Evolutionary conservation across 2,888 invertebrate genomes (phyloP), one percentile per base, ranked within the genome.

Genomic region (Limnephilus marmoratus): DNA sequence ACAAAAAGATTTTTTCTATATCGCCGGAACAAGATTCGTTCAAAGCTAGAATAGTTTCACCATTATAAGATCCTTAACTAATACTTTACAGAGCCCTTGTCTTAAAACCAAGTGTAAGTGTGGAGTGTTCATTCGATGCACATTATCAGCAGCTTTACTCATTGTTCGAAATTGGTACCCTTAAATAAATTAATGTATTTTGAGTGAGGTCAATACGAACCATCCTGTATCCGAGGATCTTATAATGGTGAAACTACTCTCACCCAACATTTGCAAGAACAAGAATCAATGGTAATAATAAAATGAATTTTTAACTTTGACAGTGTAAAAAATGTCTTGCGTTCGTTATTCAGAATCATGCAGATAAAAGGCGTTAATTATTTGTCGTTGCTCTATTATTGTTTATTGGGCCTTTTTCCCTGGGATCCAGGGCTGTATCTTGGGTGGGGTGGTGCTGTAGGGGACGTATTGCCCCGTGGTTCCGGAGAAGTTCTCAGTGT

Each of bases 381-480:
- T 41, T 86, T 86, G 24, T 86, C 1, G 45, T 88, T 24, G 68
- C 29, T 68, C 68, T 68, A 68, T 68, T 9, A 68, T 68, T 53
- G 53, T 18, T 68, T 68, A 68, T 68, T 83, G 37, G 37, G 37
- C n/a, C 34, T 94, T 91, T 92, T 94, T 95, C 92, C 95, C 94
- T 5, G 97, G 97, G 86, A 95, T 94, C 99, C 99, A 99, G 3
- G 98, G 96, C 94, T 99, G 97, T 68, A 99, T 96, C 96, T 99
- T 99, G 1, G 98, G 97, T 41, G 95, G 96, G 0, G 98, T 98
- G 3, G 99, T 99, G 94, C 97, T 97, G 95, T 99, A 99, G 0
- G 99, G 99, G 94, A 98, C 97, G 94, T 99, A 99, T 94, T 98
- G 97, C 2, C 97, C 96, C 0, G 96, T 96, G 0, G 98, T 98